Evolutionary conservation across 2,797 vertebrate species (phyloP), one percentile per base, ranked within the genome.

Genomic region (Danio jaintianensis): DNA sequence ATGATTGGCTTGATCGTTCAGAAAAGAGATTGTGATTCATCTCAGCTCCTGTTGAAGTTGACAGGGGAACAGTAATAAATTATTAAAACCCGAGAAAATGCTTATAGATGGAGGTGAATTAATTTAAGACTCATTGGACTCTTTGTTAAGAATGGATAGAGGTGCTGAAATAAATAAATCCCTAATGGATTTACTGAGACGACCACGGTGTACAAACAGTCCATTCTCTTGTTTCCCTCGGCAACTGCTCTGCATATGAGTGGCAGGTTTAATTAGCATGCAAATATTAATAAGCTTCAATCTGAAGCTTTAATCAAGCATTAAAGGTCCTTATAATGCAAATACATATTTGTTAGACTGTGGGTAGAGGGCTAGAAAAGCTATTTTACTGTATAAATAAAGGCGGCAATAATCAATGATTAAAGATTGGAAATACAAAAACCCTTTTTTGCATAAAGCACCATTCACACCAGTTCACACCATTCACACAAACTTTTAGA

Each of bases 251-350:
- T 20, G 36, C 20, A 47, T 80, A 72, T 72, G 78, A 66, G 61
- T 62, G 74, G 76, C 53, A 69, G 75, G 74, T 81, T 50, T 80
- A 85, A 87, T 84, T 73, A 87, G 38, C 18, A 36, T 45, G 71
- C 72, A 70, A 85, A 83, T 84, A 86, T 88, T 67, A 74, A 86
- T 85, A 76, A 73, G 58, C 13, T 68, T 82, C 70, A 81, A 83
- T 79, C 77, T 80, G 56, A 71, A 48, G 20, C 68, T 81, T 83
- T 79, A 63, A 79, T 72, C 10, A 72, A 18, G 45, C 4, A 12
- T 22, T 15, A 76, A 83, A 50, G 53, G 50, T 61, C 58, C 18
- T 71, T 48, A 22, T 36, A 70, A 29, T 61, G 29, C 69, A 78
- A 48, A 40, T 70, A 72, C 11, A 59, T 38, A 29, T 10, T 40